These are phyloP conservation scores for Quadroppia sp. DNA, from an alignment of 2,888 invertebrate genomes.

Conservation along the genomic window DNA sequence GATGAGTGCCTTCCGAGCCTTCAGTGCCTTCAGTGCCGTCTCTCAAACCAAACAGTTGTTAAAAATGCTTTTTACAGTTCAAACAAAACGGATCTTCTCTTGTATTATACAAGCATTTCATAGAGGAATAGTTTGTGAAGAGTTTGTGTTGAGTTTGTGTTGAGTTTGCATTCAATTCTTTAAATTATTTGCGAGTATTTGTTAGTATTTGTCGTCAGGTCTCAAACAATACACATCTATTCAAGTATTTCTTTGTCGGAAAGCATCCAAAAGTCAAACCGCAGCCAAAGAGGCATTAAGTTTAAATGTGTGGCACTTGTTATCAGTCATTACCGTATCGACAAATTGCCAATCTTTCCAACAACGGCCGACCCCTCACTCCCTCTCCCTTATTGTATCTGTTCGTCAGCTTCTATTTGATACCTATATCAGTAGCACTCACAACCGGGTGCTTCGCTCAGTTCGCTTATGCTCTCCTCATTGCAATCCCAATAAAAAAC, in stretches of 20 bases:
- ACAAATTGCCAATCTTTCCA: slow-evolving; percentile 5
- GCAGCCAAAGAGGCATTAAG: slow-evolving; percentile 20
- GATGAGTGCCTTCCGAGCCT: too few species aligned
- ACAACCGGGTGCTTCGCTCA: neutral
- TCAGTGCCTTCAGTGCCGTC: slow-evolving; percentile 1
- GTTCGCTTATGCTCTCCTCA: too few species aligned
- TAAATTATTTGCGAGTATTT: slow-evolving; percentile 31
- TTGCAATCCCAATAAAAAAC: too few species aligned
- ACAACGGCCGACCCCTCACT: slow-evolving; percentile 3
- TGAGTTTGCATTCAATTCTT: slow-evolving; percentile 18
- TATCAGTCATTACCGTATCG: slow-evolving; percentile 3
- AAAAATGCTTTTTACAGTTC: slow-evolving; percentile 35
- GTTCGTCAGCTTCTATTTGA: neutral
- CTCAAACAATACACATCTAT: slow-evolving; percentile 6
- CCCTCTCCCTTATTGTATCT: neutral
- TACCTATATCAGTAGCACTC: slow-evolving; percentile 10
- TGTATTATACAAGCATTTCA: slow-evolving; percentile 18
- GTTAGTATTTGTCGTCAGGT: slow-evolving; percentile 30
- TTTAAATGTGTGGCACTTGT: slow-evolving; percentile 31
- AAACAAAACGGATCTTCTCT: slow-evolving; percentile 34
- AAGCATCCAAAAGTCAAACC: slow-evolving; percentile 25
- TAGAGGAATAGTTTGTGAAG: neutral
- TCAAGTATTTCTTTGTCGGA: slow-evolving; percentile 34
- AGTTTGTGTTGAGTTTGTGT: neutral
- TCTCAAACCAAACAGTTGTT: slow-evolving; percentile 26